Base-by-base conservation (phyloP, 2,888 invertebrate genomes). In the Microplitis manilae region DNA sequence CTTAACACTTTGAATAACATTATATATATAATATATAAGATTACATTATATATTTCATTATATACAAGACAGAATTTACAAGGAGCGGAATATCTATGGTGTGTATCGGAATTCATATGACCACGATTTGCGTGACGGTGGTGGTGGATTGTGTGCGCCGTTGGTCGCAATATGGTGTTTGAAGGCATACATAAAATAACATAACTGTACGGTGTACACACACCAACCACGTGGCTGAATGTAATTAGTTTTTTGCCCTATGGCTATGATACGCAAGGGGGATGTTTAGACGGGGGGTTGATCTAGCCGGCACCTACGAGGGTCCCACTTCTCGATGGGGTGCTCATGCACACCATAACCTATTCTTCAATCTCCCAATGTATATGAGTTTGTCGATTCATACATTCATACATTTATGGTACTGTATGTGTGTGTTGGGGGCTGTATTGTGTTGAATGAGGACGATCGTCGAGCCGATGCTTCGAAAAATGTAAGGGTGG, bases 211-310 rank as follows among this genome's bases (percentile, higher is more conserved):
- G 30, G 20, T 13, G 13, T 38, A 30, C 62, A 62, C 17, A 17
- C 17, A 62, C 30, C 82, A 82, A 83, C 85, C 85, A 83, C 81
- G 81, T 82, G 77, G 84, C 83, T 84, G 86, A 88, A 88, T 88
- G 87, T 87, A 88, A 87, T 87, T 87, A 88, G 88, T 88, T 88
- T 87, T 86, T 85, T 84, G 86, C 88, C 87, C 86, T 82, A 80
- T 81, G 85, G 86, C 86, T 84, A 86, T 87, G 87, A 87, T 87
- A 86, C 62, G 39, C 67, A 73, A 50, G n/a, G 83, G 85, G 85
- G 85, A 80, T 79, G 77, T 64, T 41, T 64, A 38, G 41, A 7
- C 41, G 72, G 76, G 80, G 80, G 71, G 81, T 70, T 82, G 82
- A 78, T 80, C 86, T 83, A 84, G 84, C 75, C 73, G 78, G 77